Percentiles rank a stretch among this genome's conserved stretches.
These are phyloP conservation scores for Epizoanthus scotinus DNA, from an alignment of 92 coral and sea anemone genomes.

Conservation along the genomic window DNA sequence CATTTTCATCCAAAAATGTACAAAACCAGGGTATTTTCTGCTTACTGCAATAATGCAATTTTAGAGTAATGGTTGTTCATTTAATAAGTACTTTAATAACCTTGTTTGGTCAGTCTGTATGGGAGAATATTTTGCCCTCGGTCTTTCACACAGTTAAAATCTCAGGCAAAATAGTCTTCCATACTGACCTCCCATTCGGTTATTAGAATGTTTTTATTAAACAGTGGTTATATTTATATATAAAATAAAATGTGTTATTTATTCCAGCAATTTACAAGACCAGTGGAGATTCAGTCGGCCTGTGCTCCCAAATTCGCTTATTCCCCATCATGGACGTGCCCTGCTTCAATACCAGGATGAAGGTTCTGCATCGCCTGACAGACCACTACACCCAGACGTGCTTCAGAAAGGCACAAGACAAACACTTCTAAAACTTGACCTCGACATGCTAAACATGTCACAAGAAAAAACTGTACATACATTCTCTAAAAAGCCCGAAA, in stretches of 20 bases:
- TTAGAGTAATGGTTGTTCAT: too few relatives aligned
- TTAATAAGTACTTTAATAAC: too few relatives aligned
- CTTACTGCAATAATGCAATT: too few relatives aligned
- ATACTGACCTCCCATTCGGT: too few relatives aligned
- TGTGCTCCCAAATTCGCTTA: conserved; percentile 60
- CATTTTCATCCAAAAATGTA: too few relatives aligned
- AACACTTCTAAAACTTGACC: conserved; percentile 35
- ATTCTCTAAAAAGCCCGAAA: conserved; percentile 47
- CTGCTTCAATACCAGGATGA: conserved; percentile 78
- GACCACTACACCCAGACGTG: conserved; percentile 12
- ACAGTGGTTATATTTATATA: neutral
- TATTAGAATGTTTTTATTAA: too few relatives aligned
- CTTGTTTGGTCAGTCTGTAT: too few relatives aligned
- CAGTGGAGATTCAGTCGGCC: conserved; percentile 75
- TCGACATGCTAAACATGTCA: conserved; percentile 52
- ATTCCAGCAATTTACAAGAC: conserved; percentile 70
- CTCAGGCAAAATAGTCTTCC: too few relatives aligned
- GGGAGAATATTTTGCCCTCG: too few relatives aligned
- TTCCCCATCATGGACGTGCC: conserved; percentile 86
- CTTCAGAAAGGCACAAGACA: conserved; percentile 20
- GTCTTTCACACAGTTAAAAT: too few relatives aligned
- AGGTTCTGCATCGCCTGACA: conserved; percentile 4
- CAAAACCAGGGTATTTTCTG: too few relatives aligned
- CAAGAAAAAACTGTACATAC: conserved; percentile 41
- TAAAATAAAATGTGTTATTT: neutral